These are phyloP conservation scores for Cyclura pinguis DNA, from an alignment of 2,797 vertebrate genomes.

Conservation along the genomic window DNA sequence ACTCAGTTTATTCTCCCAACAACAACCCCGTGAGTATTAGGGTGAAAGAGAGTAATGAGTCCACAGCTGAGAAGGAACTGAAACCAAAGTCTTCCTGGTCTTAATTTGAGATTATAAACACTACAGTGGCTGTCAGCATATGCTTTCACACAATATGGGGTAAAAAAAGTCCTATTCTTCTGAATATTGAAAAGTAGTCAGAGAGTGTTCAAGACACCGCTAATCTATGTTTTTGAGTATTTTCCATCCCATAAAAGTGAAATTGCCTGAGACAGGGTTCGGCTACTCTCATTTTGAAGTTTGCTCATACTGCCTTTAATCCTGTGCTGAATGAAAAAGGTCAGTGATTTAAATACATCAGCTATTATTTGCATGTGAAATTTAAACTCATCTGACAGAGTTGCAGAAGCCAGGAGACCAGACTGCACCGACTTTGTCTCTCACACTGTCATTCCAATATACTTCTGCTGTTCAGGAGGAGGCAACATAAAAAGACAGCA, in stretches of 20 bases:
- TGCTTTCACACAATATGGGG: not conserved
- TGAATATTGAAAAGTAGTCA: not conserved
- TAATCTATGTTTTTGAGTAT: not conserved
- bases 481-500: constrained; percentile 24
- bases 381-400: not conserved
- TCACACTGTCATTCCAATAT: constrained; percentile 6
- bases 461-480: constrained; percentile 9
- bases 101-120: not conserved
- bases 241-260: not conserved
- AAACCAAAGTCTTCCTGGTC: not conserved
- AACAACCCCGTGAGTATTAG: not conserved
- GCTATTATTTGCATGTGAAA: not conserved
- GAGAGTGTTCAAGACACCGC: not conserved
- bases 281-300: not conserved
- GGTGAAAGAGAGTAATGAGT: not conserved
- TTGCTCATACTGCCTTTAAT: not conserved
- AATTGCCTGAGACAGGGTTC: not conserved
- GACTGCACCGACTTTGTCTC: not conserved
- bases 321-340: not conserved
- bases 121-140: not conserved
- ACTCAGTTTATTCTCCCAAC: not conserved
- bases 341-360: not conserved
- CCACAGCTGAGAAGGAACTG: not conserved
- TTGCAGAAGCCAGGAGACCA: not conserved
- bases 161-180: not conserved